Evolutionary conservation across 1,140 invertebrate species (phyloP).

Genomic region (Drosophila rufa): DNA sequence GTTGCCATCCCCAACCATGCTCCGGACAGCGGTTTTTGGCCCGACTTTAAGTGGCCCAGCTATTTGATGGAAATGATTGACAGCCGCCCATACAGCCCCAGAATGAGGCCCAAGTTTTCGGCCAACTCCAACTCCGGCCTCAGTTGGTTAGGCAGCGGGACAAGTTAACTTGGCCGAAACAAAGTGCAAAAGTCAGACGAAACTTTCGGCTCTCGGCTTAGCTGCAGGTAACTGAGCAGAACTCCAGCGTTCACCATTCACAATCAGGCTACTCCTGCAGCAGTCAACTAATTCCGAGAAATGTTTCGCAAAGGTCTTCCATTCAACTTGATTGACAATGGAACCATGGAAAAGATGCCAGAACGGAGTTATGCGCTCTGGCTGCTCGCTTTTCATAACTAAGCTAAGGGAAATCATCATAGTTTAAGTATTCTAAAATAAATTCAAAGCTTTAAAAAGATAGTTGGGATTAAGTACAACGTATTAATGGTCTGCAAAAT

Average conservation of each 20-base stretch:
- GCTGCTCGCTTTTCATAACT: not conserved
- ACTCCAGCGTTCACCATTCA: slow-evolving; percentile 3
- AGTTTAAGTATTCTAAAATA: not conserved
- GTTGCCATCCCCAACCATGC: slow-evolving; percentile 12
- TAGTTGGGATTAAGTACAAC: not conserved
- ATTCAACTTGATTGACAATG: slow-evolving; percentile 28
- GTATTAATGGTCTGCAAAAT: not conserved
- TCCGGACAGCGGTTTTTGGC: slow-evolving; percentile 21
- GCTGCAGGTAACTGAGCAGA: slow-evolving; percentile 36
- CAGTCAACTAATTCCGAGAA: slow-evolving; percentile 36
- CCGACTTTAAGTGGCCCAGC: slow-evolving; percentile 43
- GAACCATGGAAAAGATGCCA: not conserved
- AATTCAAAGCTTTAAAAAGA: not conserved
- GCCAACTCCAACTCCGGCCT: slow-evolving; percentile 2
- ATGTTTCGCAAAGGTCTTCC: slow-evolving; percentile 24
- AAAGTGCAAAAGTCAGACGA: slow-evolving; percentile 40
- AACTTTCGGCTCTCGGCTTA: slow-evolving; percentile 36
- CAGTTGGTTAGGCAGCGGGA: slow-evolving; percentile 27
- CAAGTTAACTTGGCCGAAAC: slow-evolving; percentile 29
- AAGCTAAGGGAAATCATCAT: not conserved
- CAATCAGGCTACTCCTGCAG: slow-evolving; percentile 26
- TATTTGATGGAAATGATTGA: slow-evolving; percentile 55
- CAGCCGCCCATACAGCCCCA: slow-evolving; percentile 18
- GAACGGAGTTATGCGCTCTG: not conserved
- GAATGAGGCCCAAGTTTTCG: slow-evolving; percentile 27